phyloP scores from a whole-genome alignment of 2,888 invertebrate genomes.

The Rotaria sp. region DNA sequence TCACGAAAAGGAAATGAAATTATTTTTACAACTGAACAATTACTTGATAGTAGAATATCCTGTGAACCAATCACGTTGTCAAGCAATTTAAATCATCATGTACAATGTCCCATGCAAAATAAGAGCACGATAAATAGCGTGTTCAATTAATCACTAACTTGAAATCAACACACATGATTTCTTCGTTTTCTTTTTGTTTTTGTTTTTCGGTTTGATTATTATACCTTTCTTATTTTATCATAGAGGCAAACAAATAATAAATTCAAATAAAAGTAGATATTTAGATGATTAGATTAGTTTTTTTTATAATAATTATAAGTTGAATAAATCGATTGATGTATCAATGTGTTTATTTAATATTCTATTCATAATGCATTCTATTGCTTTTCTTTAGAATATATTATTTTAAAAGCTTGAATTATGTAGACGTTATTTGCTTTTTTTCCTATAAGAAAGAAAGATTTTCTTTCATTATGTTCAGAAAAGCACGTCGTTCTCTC shows the following conservation, averaged over 20 bases:
- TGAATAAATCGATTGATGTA: too few species aligned
- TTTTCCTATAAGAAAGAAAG: not conserved
- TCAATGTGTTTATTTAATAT: too few species aligned
- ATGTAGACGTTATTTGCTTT: not conserved
- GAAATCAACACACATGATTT: too few species aligned
- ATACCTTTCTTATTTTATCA: too few species aligned
- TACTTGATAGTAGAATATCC: not conserved
- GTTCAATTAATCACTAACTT: not conserved
- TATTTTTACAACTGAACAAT: slow-evolving; percentile 19
- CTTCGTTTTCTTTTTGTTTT: too few species aligned
- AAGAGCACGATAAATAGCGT: not conserved
- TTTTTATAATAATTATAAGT: too few species aligned
- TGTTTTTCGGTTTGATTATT: too few species aligned
- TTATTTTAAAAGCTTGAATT: not conserved
- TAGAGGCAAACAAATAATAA: too few species aligned
- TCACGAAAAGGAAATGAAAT: slow-evolving; percentile 20
- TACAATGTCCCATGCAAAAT: not conserved
- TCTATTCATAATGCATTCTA: too few species aligned
- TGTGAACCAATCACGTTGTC: not conserved
- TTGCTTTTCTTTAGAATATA: too few species aligned
- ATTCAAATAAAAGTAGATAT: too few species aligned
- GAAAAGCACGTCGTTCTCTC: not conserved
- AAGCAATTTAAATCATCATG: not conserved
- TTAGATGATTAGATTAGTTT: too few species aligned
- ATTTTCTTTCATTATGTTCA: not conserved